phyloP scores from a whole-genome alignment of 2,113 vertebrate genomes.

The Gadus chalcogrammus region DNA sequence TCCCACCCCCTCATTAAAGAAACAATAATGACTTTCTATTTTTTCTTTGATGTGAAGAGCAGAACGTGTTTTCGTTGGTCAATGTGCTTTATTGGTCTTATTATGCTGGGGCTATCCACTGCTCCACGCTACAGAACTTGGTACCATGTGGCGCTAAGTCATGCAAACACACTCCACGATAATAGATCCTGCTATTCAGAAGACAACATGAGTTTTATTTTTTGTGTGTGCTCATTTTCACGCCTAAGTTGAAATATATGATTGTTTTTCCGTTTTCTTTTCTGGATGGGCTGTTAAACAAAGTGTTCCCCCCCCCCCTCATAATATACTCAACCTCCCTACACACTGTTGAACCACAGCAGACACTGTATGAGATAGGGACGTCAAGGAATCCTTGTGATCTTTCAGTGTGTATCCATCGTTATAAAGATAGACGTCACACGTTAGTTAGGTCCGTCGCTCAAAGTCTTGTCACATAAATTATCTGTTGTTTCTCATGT shows the following conservation, averaged over 20 bases:
- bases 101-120: no score
- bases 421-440: no score
- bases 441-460: constrained; percentile 46
- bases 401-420: no score
- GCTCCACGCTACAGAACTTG: no score
- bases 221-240: no score
- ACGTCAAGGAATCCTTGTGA: not conserved
- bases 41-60: constrained; percentile 24
- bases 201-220: no score
- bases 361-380: not conserved
- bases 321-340: not conserved
- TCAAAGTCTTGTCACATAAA: constrained; percentile 63
- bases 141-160: no score
- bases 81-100: no score
- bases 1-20: constrained; percentile 49
- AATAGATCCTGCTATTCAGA: no score
- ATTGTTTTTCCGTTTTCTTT: no score
- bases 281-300: not conserved
- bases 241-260: no score
- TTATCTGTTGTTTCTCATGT: constrained; percentile 76
- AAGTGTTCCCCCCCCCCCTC: not conserved
- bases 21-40: constrained; percentile 35
- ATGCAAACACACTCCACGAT: no score
- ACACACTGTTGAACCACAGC: not conserved
- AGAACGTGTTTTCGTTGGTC: not conserved